Evolutionary conservation across 2,888 invertebrate species (phyloP).

Genomic region (Euplagia quadripunctaria): DNA sequence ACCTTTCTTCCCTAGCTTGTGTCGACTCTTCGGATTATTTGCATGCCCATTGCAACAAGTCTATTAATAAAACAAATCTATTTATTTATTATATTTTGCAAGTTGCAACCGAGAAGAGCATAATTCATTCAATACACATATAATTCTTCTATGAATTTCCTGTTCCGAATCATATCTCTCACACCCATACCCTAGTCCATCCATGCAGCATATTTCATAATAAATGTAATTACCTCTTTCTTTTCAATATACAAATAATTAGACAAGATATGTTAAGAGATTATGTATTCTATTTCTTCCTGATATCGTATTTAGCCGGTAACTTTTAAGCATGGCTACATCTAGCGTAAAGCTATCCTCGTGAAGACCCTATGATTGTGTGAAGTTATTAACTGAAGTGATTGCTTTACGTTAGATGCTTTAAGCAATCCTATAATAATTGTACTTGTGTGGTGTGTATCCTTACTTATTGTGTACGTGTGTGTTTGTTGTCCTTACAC

Average conservation of each 20-base stretch:
- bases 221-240: too few relatives aligned
- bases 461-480: conserved; percentile 20
- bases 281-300: neutral
- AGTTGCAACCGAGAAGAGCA: too few relatives aligned
- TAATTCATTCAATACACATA: too few relatives aligned
- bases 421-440: neutral
- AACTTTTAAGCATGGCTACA: conserved; percentile 6
- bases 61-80: too few relatives aligned
- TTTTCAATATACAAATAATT: too few relatives aligned
- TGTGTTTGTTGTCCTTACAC: conserved; percentile 33
- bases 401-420: conserved; percentile 13
- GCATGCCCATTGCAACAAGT: neutral
- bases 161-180: neutral
- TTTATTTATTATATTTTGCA: too few relatives aligned
- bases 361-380: neutral
- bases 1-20: neutral
- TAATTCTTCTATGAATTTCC: neutral
- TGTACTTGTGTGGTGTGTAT: conserved; percentile 7
- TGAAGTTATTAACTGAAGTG: neutral
- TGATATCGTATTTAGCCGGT: conserved; percentile 10
- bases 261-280: too few relatives aligned
- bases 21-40: neutral
- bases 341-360: conserved; percentile 10
- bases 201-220: too few relatives aligned
- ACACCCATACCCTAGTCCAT: too few relatives aligned